A percentile compares a stretch with the other conserved stretches of the same genome.
Evolutionary conservation across 2,113 vertebrate species (phyloP).

Genomic region (Hyperopisus bebe): DNA sequence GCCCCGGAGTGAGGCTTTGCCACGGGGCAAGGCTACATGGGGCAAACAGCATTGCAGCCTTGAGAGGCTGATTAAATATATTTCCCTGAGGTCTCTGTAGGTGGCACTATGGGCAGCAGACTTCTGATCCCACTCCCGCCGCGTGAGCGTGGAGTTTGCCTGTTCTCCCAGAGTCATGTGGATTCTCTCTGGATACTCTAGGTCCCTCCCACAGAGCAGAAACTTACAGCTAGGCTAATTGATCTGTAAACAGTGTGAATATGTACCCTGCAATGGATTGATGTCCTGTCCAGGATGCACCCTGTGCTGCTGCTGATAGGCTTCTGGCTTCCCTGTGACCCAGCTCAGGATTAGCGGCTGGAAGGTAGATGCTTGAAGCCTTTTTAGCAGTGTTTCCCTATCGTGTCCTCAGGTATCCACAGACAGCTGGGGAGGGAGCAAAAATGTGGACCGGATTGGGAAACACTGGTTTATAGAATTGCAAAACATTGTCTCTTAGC

Average conservation of each 20-base stretch:
- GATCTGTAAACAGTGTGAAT: background rate
- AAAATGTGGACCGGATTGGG: background rate
- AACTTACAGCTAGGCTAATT: background rate
- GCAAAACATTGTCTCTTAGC: background rate
- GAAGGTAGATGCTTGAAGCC: background rate
- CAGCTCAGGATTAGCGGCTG: background rate
- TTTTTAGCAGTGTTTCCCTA: background rate
- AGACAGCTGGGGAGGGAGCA: too few relatives aligned
- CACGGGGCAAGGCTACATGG: background rate
- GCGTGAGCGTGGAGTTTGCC: background rate
- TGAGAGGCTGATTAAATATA: background rate
- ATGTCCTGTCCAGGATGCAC: background rate
- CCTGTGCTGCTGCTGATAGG: background rate
- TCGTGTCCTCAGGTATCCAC: too few relatives aligned
- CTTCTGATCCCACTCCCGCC: background rate
- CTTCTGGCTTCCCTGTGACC: background rate
- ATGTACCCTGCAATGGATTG: background rate
- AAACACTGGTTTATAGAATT: background rate
- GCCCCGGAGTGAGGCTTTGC: background rate
- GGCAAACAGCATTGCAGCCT: background rate
- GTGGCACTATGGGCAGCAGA: background rate
- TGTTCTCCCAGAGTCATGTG: background rate
- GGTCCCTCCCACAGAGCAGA: background rate
- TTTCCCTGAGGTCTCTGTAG: background rate
- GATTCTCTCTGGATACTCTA: background rate